Conservation (phyloP, 2,113 vertebrate genomes). For the Furnarius figulus region DNA sequence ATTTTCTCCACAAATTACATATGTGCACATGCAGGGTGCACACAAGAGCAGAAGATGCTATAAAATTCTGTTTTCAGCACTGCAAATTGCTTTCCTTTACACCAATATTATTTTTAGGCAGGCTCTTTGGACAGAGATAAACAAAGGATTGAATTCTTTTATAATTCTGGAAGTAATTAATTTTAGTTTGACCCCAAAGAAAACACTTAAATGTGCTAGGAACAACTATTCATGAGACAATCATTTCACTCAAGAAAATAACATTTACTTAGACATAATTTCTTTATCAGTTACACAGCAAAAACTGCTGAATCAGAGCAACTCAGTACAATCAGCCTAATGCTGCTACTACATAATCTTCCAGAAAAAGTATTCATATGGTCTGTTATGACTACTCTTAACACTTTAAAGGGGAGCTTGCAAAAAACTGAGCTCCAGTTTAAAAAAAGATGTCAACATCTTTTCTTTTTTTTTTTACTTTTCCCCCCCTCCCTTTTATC, state of each 20-base stretch:
- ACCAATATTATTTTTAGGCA: not conserved
- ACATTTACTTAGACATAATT: not conserved
- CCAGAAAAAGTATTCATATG: not conserved
- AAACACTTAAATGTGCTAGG: not conserved
- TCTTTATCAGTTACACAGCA: not conserved
- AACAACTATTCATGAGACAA: not conserved
- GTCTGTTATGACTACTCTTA: not conserved
- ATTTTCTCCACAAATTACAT: rapidly evolving
- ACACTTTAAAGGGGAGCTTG: not conserved
- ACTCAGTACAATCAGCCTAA: not conserved
- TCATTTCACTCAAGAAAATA: not conserved
- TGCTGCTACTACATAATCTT: not conserved
- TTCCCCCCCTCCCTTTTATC: rapidly evolving
- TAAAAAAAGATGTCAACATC: not conserved
- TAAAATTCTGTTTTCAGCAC: not conserved
- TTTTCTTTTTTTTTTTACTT: too few relatives aligned
- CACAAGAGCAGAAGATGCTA: not conserved
- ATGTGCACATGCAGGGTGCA: rapidly evolving
- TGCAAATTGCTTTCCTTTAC: not conserved
- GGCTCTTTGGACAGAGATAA: not conserved
- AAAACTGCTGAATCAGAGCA: not conserved
- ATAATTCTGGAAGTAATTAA: not conserved
- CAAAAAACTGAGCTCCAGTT: not conserved
- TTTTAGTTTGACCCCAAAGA: not conserved
- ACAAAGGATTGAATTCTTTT: not conserved